These are phyloP conservation scores for Hoplodrina ambigua DNA, from an alignment of 2,888 invertebrate genomes.

Conservation along the genomic window DNA sequence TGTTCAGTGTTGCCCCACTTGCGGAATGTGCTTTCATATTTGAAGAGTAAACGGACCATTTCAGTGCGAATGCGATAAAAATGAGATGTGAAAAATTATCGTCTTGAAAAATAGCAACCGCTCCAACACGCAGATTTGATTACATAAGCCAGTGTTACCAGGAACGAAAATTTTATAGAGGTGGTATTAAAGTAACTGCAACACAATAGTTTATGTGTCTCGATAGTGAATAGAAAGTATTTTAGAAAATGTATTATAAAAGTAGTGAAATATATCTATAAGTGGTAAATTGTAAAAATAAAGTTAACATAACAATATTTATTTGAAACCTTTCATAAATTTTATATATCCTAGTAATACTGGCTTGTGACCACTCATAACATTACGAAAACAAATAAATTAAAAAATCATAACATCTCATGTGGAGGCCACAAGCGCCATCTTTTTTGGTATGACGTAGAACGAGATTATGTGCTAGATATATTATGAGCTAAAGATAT, in stretches of 20 bases:
- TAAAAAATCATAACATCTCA: slow-evolving; percentile 40
- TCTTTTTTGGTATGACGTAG: slow-evolving; percentile 56
- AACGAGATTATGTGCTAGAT: slow-evolving; percentile 59
- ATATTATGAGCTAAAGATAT: slow-evolving; percentile 59
- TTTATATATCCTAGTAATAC: slow-evolving; percentile 59
- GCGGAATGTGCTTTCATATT: slow-evolving; percentile 73
- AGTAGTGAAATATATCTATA: slow-evolving; percentile 27
- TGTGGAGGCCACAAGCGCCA: slow-evolving; percentile 61
- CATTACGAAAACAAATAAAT: slow-evolving; percentile 34
- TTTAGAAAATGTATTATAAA: slow-evolving; percentile 22
- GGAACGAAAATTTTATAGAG: slow-evolving; percentile 67
- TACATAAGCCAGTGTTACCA: slow-evolving; percentile 81
- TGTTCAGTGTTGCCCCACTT: slow-evolving; percentile 82
- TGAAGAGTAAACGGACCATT: slow-evolving; percentile 73
- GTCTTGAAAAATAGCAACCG: slow-evolving; percentile 64
- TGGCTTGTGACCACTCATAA: slow-evolving; percentile 58
- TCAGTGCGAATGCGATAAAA: slow-evolving; percentile 64
- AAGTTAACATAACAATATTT: slow-evolving; percentile 22
- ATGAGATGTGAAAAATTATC: slow-evolving; percentile 64
- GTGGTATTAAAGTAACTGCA: slow-evolving; percentile 48
- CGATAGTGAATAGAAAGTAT: slow-evolving; percentile 18
- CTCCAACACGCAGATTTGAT: slow-evolving; percentile 64
- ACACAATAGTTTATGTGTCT: slow-evolving; percentile 17
- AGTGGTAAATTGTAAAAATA: slow-evolving; percentile 24
- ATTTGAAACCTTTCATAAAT: slow-evolving; percentile 6